A percentile compares a stretch with the other conserved stretches of the same genome.
Evolutionary conservation across 1,140 invertebrate species (phyloP).

Genomic region (Sogatella furcifera): DNA sequence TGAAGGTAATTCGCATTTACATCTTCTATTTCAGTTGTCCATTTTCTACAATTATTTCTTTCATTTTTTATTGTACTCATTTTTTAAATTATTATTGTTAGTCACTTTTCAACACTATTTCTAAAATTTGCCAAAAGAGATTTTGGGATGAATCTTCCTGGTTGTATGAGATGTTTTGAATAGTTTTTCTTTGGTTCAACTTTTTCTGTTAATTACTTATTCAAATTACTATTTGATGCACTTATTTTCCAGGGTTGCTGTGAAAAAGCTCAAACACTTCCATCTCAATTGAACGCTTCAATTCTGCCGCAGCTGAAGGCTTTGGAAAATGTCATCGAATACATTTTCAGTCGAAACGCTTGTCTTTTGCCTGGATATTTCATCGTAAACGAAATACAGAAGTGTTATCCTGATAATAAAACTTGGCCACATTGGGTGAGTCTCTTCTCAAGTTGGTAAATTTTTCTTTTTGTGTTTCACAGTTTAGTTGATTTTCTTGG

Average conservation of each 20-base stretch:
- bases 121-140: no score
- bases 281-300: constrained; percentile 60
- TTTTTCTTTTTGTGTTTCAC: constrained; percentile 6
- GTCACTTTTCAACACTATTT: no score
- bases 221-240: not conserved
- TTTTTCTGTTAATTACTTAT: no score
- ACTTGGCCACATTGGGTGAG: constrained; percentile 85
- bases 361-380: constrained; percentile 89
- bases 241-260: constrained; percentile 52
- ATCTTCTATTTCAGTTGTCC: no score
- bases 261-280: constrained; percentile 75
- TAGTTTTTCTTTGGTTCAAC: no score
- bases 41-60: no score
- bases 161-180: no score
- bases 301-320: constrained; percentile 68
- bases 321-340: constrained; percentile 67
- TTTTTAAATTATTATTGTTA: no score
- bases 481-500: no score
- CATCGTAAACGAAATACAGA: constrained; percentile 87
- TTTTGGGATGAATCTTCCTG: no score
- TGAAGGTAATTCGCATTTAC: constrained; percentile 52
- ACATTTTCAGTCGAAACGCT: constrained; percentile 86
- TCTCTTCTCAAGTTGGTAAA: no score
- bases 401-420: constrained; percentile 69
- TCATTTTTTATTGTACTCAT: no score